Evolutionary conservation across 92 coral and sea anemone species (phyloP), one percentile per base, ranked within the genome.

Genomic region (Porites divaricata): DNA sequence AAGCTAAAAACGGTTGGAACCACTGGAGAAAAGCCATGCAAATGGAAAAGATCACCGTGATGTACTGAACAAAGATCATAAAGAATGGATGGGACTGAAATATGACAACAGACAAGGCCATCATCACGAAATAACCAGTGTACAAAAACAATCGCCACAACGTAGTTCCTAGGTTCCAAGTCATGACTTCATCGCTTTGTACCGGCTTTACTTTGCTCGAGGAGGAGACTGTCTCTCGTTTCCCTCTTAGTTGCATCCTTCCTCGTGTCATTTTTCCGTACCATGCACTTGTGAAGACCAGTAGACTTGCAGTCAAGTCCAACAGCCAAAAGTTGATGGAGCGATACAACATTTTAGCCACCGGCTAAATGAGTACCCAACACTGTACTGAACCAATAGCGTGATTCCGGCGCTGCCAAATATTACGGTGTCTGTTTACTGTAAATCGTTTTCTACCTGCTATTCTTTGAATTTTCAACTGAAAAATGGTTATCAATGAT

Each of bases 1-100:
- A 56, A 7, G 92, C 91, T n/a, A 85, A 15, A 2, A 12, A 12
- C 4, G 89, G 89, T 21, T 67, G 75, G 63, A 88, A 88, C 90
- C 92, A 91, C 53, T 87, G 92, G 25, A 84, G 70, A 76, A 85
- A 91, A 25, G 88, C 82, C 1, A 77, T 8, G 50, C 84, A 24
- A 12, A 91, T 72, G 64, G 83, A 80, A 19, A 72, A 78, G 23
- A 91, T 80, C 7, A 88, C 88, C 16, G 90, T 81, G 22, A 88
- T 66, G 51, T 91, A 90, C 64, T 91, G 95, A 9, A 91, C 81
- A 12, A 63, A 81, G 14, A 91, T 74, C 77, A 91, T 88, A 48
- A 82, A 53, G 41, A 48, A 79, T 11, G 95, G 90, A 52, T 81
- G 80, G 26, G 80, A 81, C 35, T 89, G 75, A 28, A 88, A 81